Evolutionary conservation across 2,113 vertebrate genomes (phyloP), one percentile per base, ranked within the genome.

Genomic region (Heterochromis multidens): DNA sequence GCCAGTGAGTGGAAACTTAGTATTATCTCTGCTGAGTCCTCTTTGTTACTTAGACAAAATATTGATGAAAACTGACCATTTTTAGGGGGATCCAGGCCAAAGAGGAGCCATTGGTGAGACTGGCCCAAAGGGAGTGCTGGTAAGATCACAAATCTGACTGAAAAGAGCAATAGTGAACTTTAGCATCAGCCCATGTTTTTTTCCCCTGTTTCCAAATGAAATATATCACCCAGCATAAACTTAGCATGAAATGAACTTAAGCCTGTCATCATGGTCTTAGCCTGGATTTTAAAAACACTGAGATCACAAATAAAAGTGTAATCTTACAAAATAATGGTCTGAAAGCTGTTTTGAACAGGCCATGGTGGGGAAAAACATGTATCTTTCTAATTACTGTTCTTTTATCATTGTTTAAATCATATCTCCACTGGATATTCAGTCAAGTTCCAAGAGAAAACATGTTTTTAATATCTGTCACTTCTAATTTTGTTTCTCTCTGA

Each of bases 41-140:
- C 10, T 12, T 14, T 52, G 6, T 25, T 52, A 16, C 76, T 58
- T 16, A 2, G 4, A 72, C 7, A 49, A 76, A 86, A 78, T 3
- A 12, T 4, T 67, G 27, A 79, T 25, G 16, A 46, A 13, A 65
- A 19, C 46, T 33, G 43, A 27, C 3, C n/a, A 8, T 40, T 72
- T 92, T 85, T 13, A 99, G 98, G 98, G 98, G 4, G 98, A 99
- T 87, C 90, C 88, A 80, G 98, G 98, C 16, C 98, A 96, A 83
- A 96, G 97, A 95, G 98, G 98, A 62, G 93, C 94, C 57, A 82
- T 96, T 14, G 98, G 98, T 87, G 98, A 99, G 93, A n/a, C 52
- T 43, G 98, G 98, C 33, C 98, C 97, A 0, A 95, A 94, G 37
- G 98, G 98, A 87, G 95, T 94, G 2, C 93, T 87, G 91, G 98